Evolutionary conservation across 2,797 vertebrate species (phyloP), one percentile per base, ranked within the genome.

Genomic region (Danio jaintianensis): DNA sequence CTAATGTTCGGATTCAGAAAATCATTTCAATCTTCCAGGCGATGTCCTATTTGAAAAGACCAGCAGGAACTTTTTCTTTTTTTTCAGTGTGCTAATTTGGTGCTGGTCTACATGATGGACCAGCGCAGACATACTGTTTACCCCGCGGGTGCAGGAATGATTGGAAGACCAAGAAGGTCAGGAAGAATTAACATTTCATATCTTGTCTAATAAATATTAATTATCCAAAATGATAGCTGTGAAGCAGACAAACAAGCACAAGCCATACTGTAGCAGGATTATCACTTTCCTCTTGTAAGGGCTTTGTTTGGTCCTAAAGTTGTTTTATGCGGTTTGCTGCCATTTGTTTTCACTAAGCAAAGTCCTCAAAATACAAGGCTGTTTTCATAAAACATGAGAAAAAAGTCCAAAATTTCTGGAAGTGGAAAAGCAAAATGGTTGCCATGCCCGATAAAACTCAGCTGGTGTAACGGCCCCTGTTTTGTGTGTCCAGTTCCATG

Each of bases 1-100:
- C 62, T 66, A 73, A 61, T 74, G 9, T 55, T 73, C 56, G 12
- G 15, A 36, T 69, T 55, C 62, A 36, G 36, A 72, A 61, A 64
- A 11, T 73, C 20, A 73, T 73, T 59, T 59, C 55, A 58, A 15
- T 11, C 69, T 43, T 72, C 56, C 69, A 7, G 38, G 20, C 42
- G 15, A 38, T 36, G 50, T 45, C 38, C 18, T 70, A 20, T 10
- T n/a, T 78, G 7, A 48, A 53, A 66, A 50, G 75, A 78, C 42
- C 42, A 63, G 16, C 16, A n/a, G 7, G 16, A 50, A 48, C 1
- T 1, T 29, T 29, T 29, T 61, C 1, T 63, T 59, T 10, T 29
- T 29, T 29, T 29, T 3, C 29, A 29, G 29, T 48, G 13, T 29
- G 43, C 20, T 29, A 16, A 15, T 48, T 73, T 73, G 1, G 9